Conservation (phyloP, 2,797 vertebrate genomes). For the Uromys caudimaculatus region DNA sequence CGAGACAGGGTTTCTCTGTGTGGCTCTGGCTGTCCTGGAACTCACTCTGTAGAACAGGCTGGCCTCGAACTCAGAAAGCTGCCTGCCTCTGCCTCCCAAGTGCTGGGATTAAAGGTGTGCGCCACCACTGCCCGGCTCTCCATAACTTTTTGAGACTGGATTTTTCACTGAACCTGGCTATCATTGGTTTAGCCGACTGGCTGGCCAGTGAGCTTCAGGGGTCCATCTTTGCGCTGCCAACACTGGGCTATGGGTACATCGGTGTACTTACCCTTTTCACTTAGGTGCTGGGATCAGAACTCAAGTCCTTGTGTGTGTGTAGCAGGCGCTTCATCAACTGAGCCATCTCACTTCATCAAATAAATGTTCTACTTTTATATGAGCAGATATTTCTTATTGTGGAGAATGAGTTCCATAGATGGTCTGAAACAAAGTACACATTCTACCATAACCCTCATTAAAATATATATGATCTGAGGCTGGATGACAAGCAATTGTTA, state of each 20-base stretch:
- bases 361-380: not conserved
- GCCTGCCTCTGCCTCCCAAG: too few species aligned
- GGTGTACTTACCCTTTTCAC: too few species aligned
- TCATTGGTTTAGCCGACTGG: not conserved
- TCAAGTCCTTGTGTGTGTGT: not conserved
- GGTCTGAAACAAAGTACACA: not conserved
- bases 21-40: too few species aligned
- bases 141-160: not conserved
- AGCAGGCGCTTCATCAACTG: not conserved
- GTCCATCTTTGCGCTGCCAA: not conserved
- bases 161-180: not conserved
- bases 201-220: not conserved
- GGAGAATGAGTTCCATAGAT: not conserved
- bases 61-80: too few species aligned
- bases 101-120: too few species aligned
- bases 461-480: not conserved
- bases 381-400: not conserved
- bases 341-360: not conserved
- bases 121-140: too few species aligned
- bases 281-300: not conserved
- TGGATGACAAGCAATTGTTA: constrained; percentile 31
- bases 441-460: not conserved
- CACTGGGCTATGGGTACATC: not conserved
- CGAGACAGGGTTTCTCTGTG: too few species aligned
- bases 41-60: too few species aligned